A percentile compares a stretch with the other conserved stretches of the same genome.
Conservation (phyloP, 92 coral and sea anemone genomes). For the Heteractis magnifica region DNA sequence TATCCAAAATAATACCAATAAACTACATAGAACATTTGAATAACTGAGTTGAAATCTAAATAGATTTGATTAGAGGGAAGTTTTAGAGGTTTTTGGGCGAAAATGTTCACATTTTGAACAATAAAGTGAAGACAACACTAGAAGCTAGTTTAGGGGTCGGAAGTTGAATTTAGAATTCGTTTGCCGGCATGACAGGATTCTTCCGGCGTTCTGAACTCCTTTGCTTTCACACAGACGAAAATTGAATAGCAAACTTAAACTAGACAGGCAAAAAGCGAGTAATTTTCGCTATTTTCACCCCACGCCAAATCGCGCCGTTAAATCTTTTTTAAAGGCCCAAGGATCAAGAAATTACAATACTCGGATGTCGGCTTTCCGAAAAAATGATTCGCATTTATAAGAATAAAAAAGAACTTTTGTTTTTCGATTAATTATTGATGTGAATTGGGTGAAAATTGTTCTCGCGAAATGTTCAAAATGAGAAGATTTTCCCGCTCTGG, state of each 20-base stretch:
- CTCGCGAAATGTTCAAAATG: not conserved
- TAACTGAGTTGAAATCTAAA: constrained; percentile 1
- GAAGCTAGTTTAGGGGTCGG: constrained; percentile 20
- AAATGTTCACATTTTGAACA: not conserved
- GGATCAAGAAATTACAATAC: constrained; percentile 8
- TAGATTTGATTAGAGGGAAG: not conserved
- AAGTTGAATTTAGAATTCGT: constrained; percentile 22
- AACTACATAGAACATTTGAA: constrained; percentile 17
- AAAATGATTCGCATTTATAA: constrained; percentile 21
- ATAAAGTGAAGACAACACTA: not conserved
- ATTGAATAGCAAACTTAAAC: not conserved
- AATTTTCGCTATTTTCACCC: constrained; percentile 15
- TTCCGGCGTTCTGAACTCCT: constrained; percentile 22
- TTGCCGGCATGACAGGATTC: constrained; percentile 7
- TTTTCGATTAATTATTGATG: constrained; percentile 22
- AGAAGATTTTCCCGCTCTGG: not conserved
- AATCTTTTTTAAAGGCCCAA: not conserved
- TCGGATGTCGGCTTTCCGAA: constrained; percentile 5
- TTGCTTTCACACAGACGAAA: constrained; percentile 12
- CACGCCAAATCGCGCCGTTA: not conserved
- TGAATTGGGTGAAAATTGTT: constrained; percentile 1
- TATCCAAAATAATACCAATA: constrained; percentile 14
- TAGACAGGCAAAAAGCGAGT: not conserved
- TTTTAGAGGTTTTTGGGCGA: not conserved
- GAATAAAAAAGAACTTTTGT: constrained; percentile 19